Conservation (phyloP, 1,140 invertebrate species). For the Drosophila funebris region DNA sequence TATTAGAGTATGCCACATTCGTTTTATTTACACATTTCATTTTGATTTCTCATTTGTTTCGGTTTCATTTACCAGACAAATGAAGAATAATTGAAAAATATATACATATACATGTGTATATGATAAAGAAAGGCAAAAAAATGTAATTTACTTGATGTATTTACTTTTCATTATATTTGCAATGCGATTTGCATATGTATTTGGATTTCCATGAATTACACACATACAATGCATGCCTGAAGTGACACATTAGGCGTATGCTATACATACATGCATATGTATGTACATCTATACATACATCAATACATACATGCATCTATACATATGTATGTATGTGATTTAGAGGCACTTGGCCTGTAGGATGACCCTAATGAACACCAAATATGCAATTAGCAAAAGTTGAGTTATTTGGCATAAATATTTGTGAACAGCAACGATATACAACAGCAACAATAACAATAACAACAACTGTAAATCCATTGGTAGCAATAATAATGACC, state of each 20-base stretch:
- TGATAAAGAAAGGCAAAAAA: conserved; percentile 16
- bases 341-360: conserved; percentile 8
- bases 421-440: conserved; percentile 54
- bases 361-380: conserved; percentile 69
- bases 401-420: conserved; percentile 72
- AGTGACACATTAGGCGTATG: conserved; percentile 24
- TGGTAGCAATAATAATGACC: conserved; percentile 43
- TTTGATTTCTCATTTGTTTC: conserved; percentile 21
- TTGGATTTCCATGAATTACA: conserved; percentile 21
- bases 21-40: background rate
- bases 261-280: background rate
- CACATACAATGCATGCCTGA: conserved; percentile 22
- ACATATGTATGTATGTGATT: background rate
- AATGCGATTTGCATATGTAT: conserved; percentile 18
- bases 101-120: too few relatives aligned
- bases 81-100: conserved; percentile 41
- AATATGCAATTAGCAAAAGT: conserved; percentile 74
- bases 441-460: conserved; percentile 13
- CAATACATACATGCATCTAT: background rate
- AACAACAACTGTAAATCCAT: conserved; percentile 29
- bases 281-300: background rate
- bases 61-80: conserved; percentile 44
- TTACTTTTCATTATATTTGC: conserved; percentile 53
- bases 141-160: conserved; percentile 44
- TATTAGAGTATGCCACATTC: conserved; percentile 2